Conservation (phyloP, 64 coral and sea anemone genomes). For the Dendrophyllia cribrosa region DNA sequence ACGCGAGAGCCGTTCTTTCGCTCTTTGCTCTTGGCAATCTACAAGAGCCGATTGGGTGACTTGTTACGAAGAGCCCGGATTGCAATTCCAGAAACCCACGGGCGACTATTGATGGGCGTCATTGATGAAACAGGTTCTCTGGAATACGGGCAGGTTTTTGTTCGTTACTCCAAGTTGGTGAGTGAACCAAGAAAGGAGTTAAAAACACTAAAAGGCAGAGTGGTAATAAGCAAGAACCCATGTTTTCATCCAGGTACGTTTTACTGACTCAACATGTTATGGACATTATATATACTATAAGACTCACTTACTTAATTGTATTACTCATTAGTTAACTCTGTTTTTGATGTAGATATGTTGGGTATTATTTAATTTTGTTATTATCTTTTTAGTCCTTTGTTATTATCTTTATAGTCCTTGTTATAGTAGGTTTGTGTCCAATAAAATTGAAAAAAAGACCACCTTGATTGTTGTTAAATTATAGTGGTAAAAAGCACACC, state of each 20-base stretch:
- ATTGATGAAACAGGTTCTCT: conserved; percentile 82
- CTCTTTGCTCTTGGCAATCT: conserved; percentile 80
- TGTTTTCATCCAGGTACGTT: conserved; percentile 91
- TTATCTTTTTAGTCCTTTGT: too few relatives aligned
- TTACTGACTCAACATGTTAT: too few relatives aligned
- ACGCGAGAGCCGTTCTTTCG: conserved; percentile 92
- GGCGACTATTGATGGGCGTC: conserved; percentile 88
- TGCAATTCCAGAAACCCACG: conserved; percentile 82
- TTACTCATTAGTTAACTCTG: too few relatives aligned
- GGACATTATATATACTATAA: neutral
- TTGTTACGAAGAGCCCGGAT: conserved; percentile 84
- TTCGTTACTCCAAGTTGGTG: conserved; percentile 82
- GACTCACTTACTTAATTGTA: too few relatives aligned
- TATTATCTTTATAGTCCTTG: too few relatives aligned
- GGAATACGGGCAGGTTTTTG: conserved; percentile 86
- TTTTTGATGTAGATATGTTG: too few relatives aligned
- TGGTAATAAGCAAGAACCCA: conserved; percentile 92
- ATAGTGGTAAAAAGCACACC: too few relatives aligned
- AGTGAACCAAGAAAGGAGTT: conserved; percentile 70
- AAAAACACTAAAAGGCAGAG: conserved; percentile 66
- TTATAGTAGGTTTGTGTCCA: too few relatives aligned
- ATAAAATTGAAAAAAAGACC: too few relatives aligned
- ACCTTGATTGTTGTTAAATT: too few relatives aligned
- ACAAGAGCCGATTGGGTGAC: conserved; percentile 88
- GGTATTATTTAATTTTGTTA: too few relatives aligned